Evolutionary conservation across 2,888 invertebrate genomes (phyloP).

Genomic region (Perizoma flavofasciatum): DNA sequence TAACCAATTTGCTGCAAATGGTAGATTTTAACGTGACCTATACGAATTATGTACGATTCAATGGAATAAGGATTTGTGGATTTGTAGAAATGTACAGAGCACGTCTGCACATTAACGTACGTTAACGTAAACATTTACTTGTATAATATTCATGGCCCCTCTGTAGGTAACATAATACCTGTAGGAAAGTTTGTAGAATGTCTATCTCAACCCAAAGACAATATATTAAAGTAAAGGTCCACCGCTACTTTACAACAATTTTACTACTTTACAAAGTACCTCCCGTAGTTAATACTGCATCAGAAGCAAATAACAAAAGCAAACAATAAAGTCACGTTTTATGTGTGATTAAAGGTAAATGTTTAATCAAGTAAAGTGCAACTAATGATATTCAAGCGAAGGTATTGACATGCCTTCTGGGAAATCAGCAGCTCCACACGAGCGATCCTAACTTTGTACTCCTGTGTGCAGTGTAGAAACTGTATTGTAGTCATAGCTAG

Average conservation of each 20-base stretch:
- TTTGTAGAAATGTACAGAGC: background rate
- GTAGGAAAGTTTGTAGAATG: no score
- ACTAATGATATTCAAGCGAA: slow-evolving; percentile 55
- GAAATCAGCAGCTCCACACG: slow-evolving; percentile 66
- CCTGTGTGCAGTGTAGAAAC: slow-evolving; percentile 24
- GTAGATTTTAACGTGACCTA: slow-evolving; percentile 2
- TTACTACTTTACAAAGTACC: no score
- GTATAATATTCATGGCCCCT: no score
- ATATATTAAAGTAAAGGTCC: no score
- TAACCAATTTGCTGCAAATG: slow-evolving; percentile 34
- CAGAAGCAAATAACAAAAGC: slow-evolving; percentile 5
- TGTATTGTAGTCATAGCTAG: slow-evolving; percentile 13
- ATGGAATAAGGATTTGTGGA: background rate
- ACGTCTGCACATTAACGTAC: no score
- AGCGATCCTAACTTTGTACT: slow-evolving; percentile 53
- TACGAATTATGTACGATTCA: background rate
- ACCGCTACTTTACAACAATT: no score
- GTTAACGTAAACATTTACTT: no score
- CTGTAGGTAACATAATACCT: no score
- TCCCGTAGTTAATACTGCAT: background rate
- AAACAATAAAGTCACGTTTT: slow-evolving; percentile 4
- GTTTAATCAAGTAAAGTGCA: slow-evolving; percentile 71
- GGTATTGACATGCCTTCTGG: slow-evolving; percentile 63
- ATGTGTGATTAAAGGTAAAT: slow-evolving; percentile 57
- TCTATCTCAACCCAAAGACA: no score